phyloP scores from a whole-genome alignment of 2,113 vertebrate genomes.

The Peromyscus polionotus region DNA sequence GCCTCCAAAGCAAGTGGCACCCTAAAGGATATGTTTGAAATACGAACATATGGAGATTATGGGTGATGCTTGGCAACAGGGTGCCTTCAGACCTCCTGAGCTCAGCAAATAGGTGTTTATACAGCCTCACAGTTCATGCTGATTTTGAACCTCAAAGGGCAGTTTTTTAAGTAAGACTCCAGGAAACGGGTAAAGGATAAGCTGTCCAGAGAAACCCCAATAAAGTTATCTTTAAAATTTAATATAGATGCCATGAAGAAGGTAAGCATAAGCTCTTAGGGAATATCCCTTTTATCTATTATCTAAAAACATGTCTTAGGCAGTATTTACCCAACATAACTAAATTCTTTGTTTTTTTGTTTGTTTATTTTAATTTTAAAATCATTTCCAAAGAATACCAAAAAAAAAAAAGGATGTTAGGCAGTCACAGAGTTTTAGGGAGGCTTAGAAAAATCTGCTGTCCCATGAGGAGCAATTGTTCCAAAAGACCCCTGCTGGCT shows the following conservation, averaged over 20 bases:
- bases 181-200: neutral
- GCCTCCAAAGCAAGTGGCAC: neutral
- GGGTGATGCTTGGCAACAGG: neutral
- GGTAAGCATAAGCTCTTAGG: neutral
- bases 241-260: neutral
- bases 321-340: neutral
- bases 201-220: neutral
- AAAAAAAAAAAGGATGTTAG: neutral
- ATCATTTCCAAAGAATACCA: constrained; percentile 28
- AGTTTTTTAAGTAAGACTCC: constrained; percentile 40
- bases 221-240: neutral
- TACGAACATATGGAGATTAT: neutral
- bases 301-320: neutral
- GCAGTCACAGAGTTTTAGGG: neutral
- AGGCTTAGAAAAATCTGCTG: neutral
- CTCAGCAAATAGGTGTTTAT: constrained; percentile 2
- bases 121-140: neutral
- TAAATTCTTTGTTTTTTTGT: neutral
- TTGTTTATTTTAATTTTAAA: constrained; percentile 26
- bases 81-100: neutral
- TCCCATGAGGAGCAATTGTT: neutral
- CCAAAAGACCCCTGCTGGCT: neutral
- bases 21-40: neutral
- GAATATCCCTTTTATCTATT: neutral
- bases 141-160: constrained; percentile 30